These are phyloP conservation scores for Prochilodus magdalenae DNA, from an alignment of 2,113 vertebrate genomes.

Conservation along the genomic window DNA sequence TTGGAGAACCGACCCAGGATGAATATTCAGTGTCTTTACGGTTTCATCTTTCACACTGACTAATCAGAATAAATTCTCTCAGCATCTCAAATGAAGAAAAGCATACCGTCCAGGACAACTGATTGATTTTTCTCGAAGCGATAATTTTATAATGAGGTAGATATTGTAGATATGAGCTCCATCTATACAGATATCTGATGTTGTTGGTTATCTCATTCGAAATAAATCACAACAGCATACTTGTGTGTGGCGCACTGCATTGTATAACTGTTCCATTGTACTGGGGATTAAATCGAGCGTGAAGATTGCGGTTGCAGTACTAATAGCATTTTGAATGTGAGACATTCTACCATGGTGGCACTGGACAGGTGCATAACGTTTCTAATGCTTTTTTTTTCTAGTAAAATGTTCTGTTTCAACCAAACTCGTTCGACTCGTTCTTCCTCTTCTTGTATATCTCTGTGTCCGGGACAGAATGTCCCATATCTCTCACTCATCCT, in stretches of 20 bases:
- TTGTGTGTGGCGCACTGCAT: constrained; percentile 50
- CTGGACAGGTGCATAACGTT: constrained; percentile 51
- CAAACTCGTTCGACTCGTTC: not conserved
- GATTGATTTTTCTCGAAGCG: not conserved
- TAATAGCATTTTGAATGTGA: constrained; percentile 43
- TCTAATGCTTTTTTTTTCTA: constrained; percentile 61
- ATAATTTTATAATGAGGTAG: constrained; percentile 36
- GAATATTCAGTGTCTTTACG: constrained; percentile 14
- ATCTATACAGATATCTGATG: constrained; percentile 35
- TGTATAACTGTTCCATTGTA: constrained; percentile 50
- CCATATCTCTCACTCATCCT: not conserved
- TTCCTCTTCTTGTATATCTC: not conserved
- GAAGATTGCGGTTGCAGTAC: constrained; percentile 46
- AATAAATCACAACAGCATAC: constrained; percentile 48
- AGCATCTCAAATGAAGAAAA: constrained; percentile 8
- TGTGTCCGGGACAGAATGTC: not conserved
- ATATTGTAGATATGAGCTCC: constrained; percentile 53
- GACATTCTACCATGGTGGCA: constrained; percentile 48
- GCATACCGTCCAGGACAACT: not conserved
- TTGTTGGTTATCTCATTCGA: constrained; percentile 48
- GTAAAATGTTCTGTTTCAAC: constrained; percentile 58
- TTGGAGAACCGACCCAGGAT: constrained; percentile 22
- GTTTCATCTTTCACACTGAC: constrained; percentile 22
- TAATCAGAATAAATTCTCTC: constrained; percentile 21
- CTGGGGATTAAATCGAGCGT: constrained; percentile 44